These are phyloP conservation scores for Amphipyra tragopoginis DNA, from an alignment of 2,888 invertebrate species.

Conservation along the genomic window DNA sequence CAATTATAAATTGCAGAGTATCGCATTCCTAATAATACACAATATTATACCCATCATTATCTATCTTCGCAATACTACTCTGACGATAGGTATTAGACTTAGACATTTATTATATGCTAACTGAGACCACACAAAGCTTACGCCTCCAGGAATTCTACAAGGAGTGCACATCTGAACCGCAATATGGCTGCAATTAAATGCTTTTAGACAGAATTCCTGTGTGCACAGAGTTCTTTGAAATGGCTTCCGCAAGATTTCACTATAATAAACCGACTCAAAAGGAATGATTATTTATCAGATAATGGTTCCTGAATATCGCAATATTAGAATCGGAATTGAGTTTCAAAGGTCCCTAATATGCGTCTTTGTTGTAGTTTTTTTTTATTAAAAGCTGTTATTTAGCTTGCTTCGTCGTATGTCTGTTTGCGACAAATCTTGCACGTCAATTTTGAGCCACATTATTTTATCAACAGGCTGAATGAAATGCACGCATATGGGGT, in stretches of 20 bases:
- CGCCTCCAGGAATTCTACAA: slow-evolving; percentile 11
- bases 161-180: background rate
- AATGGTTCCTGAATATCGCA: slow-evolving; percentile 18
- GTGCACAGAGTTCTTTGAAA: slow-evolving; percentile 33
- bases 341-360: background rate
- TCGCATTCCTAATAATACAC: too few relatives aligned
- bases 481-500: too few relatives aligned
- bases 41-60: too few relatives aligned
- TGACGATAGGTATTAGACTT: too few relatives aligned
- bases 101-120: slow-evolving; percentile 8
- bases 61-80: too few relatives aligned
- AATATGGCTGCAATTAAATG: slow-evolving; percentile 38
- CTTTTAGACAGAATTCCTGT: slow-evolving; percentile 24
- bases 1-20: too few relatives aligned
- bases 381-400: background rate
- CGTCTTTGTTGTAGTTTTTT: background rate
- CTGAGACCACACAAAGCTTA: slow-evolving; percentile 13
- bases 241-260: slow-evolving; percentile 13
- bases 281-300: background rate
- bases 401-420: background rate
- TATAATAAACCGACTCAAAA: slow-evolving; percentile 15
- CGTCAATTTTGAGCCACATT: too few relatives aligned
- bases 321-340: background rate
- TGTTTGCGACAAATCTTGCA: too few relatives aligned
- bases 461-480: too few relatives aligned